A percentile compares a stretch with the other conserved stretches of the same genome.
Evolutionary conservation across 2,888 invertebrate species (phyloP).

Genomic region (Acronicta aceris): DNA sequence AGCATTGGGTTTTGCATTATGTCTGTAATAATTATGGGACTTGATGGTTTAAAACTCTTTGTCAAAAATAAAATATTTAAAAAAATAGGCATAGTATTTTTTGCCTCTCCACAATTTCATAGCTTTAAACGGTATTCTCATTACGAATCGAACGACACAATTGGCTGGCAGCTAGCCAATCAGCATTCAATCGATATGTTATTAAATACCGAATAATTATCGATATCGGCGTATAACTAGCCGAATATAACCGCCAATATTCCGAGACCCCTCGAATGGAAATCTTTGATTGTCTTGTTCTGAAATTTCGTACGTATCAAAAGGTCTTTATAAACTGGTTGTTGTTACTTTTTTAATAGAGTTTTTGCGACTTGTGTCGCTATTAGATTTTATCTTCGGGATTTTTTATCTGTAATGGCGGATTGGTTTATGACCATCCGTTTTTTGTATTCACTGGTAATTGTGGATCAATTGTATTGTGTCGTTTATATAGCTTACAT

Average conservation of each 20-base stretch:
- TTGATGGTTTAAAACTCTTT: too few species aligned
- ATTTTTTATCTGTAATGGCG: constrained; percentile 40
- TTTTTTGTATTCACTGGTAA: constrained; percentile 27
- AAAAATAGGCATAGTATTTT: constrained; percentile 39
- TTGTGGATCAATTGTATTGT: constrained; percentile 23
- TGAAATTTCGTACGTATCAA: constrained; percentile 20
- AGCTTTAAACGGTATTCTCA: constrained; percentile 64
- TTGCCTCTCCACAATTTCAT: constrained; percentile 70
- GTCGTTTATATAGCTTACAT: constrained; percentile 14
- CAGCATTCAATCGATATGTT: constrained; percentile 58
- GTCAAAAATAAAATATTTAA: constrained; percentile 45
- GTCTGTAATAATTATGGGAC: too few species aligned
- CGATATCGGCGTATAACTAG: constrained; percentile 51
- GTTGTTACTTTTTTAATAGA: constrained; percentile 52
- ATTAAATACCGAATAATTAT: constrained; percentile 74
- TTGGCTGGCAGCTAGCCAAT: constrained; percentile 79
- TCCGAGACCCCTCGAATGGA: constrained; percentile 54
- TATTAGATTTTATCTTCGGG: constrained; percentile 35
- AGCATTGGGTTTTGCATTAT: too few species aligned
- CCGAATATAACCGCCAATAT: constrained; percentile 65
- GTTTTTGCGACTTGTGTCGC: constrained; percentile 55
- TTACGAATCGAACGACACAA: constrained; percentile 73
- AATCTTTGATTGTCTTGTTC: constrained; percentile 53
- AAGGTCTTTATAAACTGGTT: constrained; percentile 56
- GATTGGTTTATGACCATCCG: constrained; percentile 31